Conservation (phyloP, 1,140 invertebrate species). For the Diploscapter pachys region DNA sequence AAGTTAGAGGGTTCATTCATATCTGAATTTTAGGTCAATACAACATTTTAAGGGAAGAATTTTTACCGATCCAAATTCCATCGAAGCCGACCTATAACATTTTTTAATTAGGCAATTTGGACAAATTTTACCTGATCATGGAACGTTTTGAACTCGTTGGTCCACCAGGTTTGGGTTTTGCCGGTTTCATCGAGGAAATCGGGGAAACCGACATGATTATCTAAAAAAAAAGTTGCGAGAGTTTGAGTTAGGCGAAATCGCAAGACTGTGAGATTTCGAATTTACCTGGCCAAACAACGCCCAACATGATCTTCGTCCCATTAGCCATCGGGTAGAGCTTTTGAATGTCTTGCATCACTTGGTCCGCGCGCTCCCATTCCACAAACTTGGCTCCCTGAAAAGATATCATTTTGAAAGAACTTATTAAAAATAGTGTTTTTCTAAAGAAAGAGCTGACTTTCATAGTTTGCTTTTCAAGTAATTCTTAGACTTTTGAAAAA, state of each 20-base stretch:
- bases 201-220: conserved; percentile 53
- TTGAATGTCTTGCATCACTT: conserved; percentile 30
- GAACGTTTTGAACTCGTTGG: conserved; percentile 26
- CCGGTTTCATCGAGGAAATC: conserved; percentile 55
- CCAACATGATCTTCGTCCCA: conserved; percentile 44
- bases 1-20: conserved; percentile 53
- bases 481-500: not conserved
- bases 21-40: not conserved
- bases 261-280: no score
- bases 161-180: conserved; percentile 43
- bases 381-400: conserved; percentile 37
- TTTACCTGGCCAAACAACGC: conserved; percentile 56
- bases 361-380: conserved; percentile 39
- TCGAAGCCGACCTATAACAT: conserved; percentile 38
- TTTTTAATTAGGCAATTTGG: not conserved
- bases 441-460: not conserved
- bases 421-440: not conserved
- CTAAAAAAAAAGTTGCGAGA: conserved; percentile 5
- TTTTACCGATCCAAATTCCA: conserved; percentile 43
- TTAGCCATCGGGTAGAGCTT: conserved; percentile 41
- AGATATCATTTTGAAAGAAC: not conserved
- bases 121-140: conserved; percentile 26
- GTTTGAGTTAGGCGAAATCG: no score
- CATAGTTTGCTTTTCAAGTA: conserved; percentile 4
- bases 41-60: no score